These are phyloP conservation scores for Drosophila grimshawi DNA, from an alignment of 1,140 invertebrate species.

Conservation along the genomic window DNA sequence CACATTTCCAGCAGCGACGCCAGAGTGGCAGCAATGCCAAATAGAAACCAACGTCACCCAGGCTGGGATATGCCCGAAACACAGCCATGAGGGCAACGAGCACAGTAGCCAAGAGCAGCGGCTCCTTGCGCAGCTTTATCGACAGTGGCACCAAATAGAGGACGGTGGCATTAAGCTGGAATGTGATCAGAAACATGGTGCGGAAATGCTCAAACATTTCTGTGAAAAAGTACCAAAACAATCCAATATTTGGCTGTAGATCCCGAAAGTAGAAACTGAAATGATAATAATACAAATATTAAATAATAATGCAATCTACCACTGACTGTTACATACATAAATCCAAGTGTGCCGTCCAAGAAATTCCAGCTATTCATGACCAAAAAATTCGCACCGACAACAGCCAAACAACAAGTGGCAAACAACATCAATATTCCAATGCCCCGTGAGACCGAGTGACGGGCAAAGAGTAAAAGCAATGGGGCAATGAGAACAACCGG, in stretches of 20 bases:
- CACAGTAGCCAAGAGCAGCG: constrained; percentile 93
- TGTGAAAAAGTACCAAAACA: constrained; percentile 99
- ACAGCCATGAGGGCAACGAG: constrained; percentile 94
- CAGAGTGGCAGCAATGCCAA: constrained; percentile 95
- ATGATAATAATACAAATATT: not conserved
- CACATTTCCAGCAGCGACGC: constrained; percentile 95
- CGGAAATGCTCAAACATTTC: constrained; percentile 99
- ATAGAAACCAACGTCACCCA: constrained; percentile 97
- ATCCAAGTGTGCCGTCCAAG: constrained; percentile 92
- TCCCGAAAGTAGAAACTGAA: constrained; percentile 93
- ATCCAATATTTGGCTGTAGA: constrained; percentile 97
- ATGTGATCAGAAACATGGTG: constrained; percentile 96
- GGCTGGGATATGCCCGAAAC: constrained; percentile 98
- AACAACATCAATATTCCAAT: constrained; percentile 79
- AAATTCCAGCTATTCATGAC: constrained; percentile 89
- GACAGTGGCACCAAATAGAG: constrained; percentile 95
- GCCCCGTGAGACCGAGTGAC: constrained; percentile 38
- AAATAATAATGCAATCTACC: not conserved
- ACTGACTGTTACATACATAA: constrained; percentile 88
- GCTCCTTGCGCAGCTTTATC: constrained; percentile 93
- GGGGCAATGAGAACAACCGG: constrained; percentile 93
- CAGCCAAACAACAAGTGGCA: constrained; percentile 58
- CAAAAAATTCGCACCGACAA: constrained; percentile 56
- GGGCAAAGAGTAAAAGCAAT: constrained; percentile 86
- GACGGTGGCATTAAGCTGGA: constrained; percentile 97